Conservation (phyloP, 2,113 vertebrate species). For the Prinia subflava region DNA sequence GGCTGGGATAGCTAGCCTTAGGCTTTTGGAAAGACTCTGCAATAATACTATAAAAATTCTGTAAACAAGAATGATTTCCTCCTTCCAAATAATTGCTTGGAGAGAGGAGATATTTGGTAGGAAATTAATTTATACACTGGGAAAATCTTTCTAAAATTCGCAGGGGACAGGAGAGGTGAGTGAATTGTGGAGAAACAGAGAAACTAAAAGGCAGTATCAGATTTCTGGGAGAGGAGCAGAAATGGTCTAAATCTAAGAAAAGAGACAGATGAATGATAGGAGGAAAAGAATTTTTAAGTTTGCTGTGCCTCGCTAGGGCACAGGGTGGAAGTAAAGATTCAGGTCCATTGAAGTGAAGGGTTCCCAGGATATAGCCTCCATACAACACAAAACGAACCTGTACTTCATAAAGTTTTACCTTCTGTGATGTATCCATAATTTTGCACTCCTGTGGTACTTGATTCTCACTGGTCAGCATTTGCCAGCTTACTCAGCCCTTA, state of each 20-base stretch:
- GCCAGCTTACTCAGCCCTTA: background rate
- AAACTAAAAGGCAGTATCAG: background rate
- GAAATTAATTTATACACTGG: background rate
- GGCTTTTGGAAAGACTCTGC: background rate
- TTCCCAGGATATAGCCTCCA: background rate
- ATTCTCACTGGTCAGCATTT: background rate
- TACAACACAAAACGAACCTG: background rate
- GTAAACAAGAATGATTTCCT: background rate
- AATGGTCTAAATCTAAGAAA: background rate
- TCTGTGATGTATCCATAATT: background rate
- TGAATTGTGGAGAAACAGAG: background rate
- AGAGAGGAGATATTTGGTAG: background rate
- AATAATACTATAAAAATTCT: background rate
- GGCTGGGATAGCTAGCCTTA: background rate
- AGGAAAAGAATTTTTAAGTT: background rate
- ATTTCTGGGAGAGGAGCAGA: background rate
- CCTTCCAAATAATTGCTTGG: background rate
- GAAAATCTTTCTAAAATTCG: background rate
- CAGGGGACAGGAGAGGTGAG: accelerated
- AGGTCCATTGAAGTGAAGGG: accelerated
- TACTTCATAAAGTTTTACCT: background rate
- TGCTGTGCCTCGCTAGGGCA: background rate
- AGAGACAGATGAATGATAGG: background rate
- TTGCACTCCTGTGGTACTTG: background rate
- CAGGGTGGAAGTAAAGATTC: constrained; percentile 14